Evolutionary conservation across 64 coral and sea anemone genomes (phyloP).

Genomic region (Porites australiensis): DNA sequence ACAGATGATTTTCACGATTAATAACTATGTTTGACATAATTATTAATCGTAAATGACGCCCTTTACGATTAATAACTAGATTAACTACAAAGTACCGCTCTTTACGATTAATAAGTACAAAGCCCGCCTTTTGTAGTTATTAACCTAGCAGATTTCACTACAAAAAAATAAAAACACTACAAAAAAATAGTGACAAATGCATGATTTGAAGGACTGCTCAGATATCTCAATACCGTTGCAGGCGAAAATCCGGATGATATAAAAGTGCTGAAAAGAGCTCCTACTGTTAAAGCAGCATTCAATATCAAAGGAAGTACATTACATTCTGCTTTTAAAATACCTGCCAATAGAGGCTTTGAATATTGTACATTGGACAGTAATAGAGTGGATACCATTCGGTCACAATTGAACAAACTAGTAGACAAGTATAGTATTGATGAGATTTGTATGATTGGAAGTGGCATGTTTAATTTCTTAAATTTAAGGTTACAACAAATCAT

Average conservation of each 20-base stretch:
- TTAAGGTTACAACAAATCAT: conserved; percentile 74
- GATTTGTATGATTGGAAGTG: conserved; percentile 73
- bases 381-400: conserved; percentile 52
- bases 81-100: too few species aligned
- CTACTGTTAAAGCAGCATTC: conserved; percentile 50
- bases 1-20: too few species aligned
- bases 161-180: too few species aligned
- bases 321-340: conserved; percentile 64
- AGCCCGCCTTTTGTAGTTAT: too few species aligned
- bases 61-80: too few species aligned
- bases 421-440: conserved; percentile 66
- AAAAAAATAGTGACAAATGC: conserved; percentile 65
- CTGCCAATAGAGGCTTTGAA: conserved; percentile 63
- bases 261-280: conserved; percentile 60
- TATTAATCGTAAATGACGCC: too few species aligned
- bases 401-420: conserved; percentile 45
- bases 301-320: conserved; percentile 68
- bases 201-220: conserved; percentile 53
- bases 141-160: too few species aligned
- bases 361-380: conserved; percentile 62
- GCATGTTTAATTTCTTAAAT: conserved; percentile 80
- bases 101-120: too few species aligned
- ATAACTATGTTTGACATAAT: too few species aligned
- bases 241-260: conserved; percentile 61
- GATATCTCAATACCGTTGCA: conserved; percentile 45